phyloP scores from a whole-genome alignment of 2,113 vertebrate genomes.

The Recurvirostra avosetta region DNA sequence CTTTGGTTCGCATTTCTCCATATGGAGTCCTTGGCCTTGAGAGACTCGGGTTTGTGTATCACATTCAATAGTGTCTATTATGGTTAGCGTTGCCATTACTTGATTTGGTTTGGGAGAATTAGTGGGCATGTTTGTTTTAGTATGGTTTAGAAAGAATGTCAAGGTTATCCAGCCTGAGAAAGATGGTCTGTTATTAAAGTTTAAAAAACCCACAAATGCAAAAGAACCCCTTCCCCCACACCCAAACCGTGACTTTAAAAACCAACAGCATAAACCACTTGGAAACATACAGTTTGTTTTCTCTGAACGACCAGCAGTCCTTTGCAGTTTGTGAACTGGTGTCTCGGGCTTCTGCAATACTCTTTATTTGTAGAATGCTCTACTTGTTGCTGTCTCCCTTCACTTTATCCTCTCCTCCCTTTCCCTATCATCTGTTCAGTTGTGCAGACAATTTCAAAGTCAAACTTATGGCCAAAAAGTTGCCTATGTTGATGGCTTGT shows the following conservation, averaged over 20 bases:
- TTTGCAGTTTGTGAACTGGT: neutral
- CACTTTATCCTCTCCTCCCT: neutral
- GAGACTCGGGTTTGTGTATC: neutral
- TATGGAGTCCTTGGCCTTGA: slow-evolving; percentile 37
- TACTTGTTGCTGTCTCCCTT: neutral
- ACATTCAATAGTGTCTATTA: neutral
- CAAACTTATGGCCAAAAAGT: slow-evolving; percentile 14
- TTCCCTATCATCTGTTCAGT: neutral
- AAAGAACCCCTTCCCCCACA: neutral
- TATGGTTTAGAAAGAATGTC: neutral
- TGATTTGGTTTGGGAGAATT: neutral
- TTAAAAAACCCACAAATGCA: neutral
- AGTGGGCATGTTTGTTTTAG: slow-evolving; percentile 1
- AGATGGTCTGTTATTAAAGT: neutral
- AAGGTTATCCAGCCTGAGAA: neutral
- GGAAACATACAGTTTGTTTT: neutral
- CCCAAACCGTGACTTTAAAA: neutral
- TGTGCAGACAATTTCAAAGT: neutral
- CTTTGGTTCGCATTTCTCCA: neutral
- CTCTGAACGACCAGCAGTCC: neutral
- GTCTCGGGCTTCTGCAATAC: neutral
- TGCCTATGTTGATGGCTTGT: slow-evolving; percentile 8
- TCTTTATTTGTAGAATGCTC: neutral
- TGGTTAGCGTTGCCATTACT: neutral
- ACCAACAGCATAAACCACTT: neutral